These are phyloP conservation scores for western clawed frog (Xenopus tropicalis) DNA, from an alignment of 2,113 vertebrate genomes.

Conservation along the genomic window UCB_Xtro_10.0 CM004445.2:33960501-33961000, in stretches of 20 bases:
- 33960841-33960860: slow-evolving; percentile 28
- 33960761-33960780: slow-evolving; percentile 40
- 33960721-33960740: slow-evolving; percentile 40
- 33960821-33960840: slow-evolving; percentile 40
- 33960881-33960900: neutral
- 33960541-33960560: slow-evolving; percentile 17
- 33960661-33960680: slow-evolving; percentile 42
- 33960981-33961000: too few relatives aligned
- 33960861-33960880: neutral
- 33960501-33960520: slow-evolving; percentile 20
- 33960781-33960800: slow-evolving; percentile 44
- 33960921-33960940: neutral
- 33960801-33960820: slow-evolving; percentile 39
- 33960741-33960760: slow-evolving; percentile 41
- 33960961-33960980: too few relatives aligned
- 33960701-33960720: slow-evolving; percentile 43
- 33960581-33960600: slow-evolving; percentile 30
- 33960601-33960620: slow-evolving; percentile 29
- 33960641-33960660: slow-evolving; percentile 39
- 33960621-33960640: slow-evolving; percentile 33
- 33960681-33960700: slow-evolving; percentile 41
- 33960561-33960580: slow-evolving; percentile 19
- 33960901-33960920: neutral
- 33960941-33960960: neutral
- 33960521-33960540: slow-evolving; percentile 32